Base-by-base conservation (phyloP, 2,888 invertebrate genomes). In the Drosophila koepferae region DNA sequence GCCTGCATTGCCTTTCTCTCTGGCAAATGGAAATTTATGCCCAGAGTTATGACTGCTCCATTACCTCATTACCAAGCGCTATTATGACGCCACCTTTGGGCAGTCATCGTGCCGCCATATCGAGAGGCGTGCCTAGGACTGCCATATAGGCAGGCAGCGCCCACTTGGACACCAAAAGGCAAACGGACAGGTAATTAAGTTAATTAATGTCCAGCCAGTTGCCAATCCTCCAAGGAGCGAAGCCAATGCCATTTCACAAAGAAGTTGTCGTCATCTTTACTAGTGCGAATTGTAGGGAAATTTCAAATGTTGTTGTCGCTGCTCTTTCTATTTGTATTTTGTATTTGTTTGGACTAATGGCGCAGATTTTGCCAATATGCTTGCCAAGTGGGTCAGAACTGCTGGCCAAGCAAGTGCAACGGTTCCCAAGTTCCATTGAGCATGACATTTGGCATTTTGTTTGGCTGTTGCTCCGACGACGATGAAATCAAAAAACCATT, bases 361-460 rank as follows among this genome's bases (percentile, higher is more conserved):
- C 56, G 59, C 49, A 10, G 23, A 43, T 44, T 75, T 48, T 53
- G 49, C 62, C 48, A 34, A 38, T 44, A 40, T 43, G 62, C 60
- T 58, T 75, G 81, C 81, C 81, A 80, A 82, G 63, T 80, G 72
- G 77, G 81, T 82, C 81, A 82, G 49, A 80, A 65, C 28, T 67
- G 64, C 46, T 67, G 68, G 66, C 64, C 67, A 63, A 74, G 53
- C 77, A 75, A 82, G 75, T 75, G 77, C 81, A 81, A 64, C 56
- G 23, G 70, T 77, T 77, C 67, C 72, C 75, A 77, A 58, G 23
- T 63, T 73, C 70, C 74, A 79, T 56, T 60, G 66, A 68, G 67
- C 76, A 81, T 81, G 81, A 83, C 83, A 70, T 77, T 81, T 81
- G 77, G 70, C 83, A 81, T 81, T 81, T 83, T 75, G 74, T 80